Conservation (phyloP, 2,888 invertebrate genomes). For the Heliconius hortense region DNA sequence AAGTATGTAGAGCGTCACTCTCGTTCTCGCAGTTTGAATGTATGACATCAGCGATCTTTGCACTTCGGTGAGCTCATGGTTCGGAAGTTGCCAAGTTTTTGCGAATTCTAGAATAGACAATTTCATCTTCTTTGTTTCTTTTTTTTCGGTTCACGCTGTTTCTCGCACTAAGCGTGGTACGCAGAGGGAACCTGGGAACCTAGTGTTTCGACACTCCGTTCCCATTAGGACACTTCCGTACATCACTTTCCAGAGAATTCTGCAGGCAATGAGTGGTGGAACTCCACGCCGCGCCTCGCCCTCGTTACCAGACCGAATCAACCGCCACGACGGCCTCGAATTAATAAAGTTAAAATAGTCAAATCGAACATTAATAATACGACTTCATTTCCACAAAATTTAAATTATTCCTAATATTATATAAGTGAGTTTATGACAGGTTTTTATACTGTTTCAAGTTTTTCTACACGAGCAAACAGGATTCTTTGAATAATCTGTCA, state of each 20-base stretch:
- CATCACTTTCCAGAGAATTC: too few species aligned
- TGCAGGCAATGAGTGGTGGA: too few species aligned
- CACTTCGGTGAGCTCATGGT: conserved; percentile 32
- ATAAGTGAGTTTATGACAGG: neutral
- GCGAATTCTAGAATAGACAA: conserved; percentile 19
- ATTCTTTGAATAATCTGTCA: conserved; percentile 13
- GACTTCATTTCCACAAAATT: neutral
- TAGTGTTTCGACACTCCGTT: too few species aligned
- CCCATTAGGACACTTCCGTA: too few species aligned
- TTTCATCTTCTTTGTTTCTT: neutral
- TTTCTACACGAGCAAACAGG: neutral
- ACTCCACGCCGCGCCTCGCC: too few species aligned
- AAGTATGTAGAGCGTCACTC: conserved; percentile 32
- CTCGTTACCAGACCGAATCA: too few species aligned
- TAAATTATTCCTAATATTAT: neutral
- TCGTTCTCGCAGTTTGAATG: neutral
- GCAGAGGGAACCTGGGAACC: too few species aligned
- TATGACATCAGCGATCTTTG: conserved; percentile 34
- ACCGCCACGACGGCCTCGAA: too few species aligned
- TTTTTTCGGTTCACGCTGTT: too few species aligned
- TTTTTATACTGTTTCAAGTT: conserved; percentile 2
- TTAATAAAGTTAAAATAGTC: neutral
- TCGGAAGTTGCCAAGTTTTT: conserved; percentile 8
- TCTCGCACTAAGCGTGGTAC: too few species aligned
- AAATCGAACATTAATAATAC: neutral